These are phyloP conservation scores for Erethizon dorsatum DNA, from an alignment of 2,797 vertebrate species.

Conservation along the genomic window DNA sequence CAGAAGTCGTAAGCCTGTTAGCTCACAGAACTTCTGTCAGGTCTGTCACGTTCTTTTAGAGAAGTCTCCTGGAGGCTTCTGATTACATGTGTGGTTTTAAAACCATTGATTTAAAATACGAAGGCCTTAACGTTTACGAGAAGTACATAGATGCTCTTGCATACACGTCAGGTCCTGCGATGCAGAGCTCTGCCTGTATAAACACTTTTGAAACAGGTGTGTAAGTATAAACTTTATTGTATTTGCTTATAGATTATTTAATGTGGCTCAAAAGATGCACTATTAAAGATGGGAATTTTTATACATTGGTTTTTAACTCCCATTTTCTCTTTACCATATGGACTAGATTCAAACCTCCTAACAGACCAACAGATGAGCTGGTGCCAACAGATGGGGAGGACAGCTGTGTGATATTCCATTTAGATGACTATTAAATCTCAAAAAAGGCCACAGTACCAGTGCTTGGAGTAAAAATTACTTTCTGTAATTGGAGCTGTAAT, in stretches of 20 bases:
- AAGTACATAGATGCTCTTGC: neutral
- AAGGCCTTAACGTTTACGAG: neutral
- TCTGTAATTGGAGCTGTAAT: conserved; percentile 34
- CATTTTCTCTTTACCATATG: conserved; percentile 41
- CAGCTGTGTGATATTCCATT: conserved; percentile 54
- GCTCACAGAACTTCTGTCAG: neutral
- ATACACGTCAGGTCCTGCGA: neutral
- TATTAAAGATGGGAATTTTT: neutral
- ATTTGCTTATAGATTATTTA: neutral
- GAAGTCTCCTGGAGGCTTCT: neutral
- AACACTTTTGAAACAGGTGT: neutral
- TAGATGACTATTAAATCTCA: conserved; percentile 52
- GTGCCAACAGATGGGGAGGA: conserved; percentile 21
- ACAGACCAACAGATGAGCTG: conserved; percentile 18
- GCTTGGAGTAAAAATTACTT: conserved; percentile 31
- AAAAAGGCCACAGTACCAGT: conserved; percentile 18
- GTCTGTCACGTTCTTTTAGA: conserved; percentile 6
- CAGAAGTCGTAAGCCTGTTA: neutral
- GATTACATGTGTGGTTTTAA: neutral
- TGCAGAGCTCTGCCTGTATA: neutral
- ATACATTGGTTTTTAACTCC: neutral
- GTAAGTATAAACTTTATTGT: neutral
- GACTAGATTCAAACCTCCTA: neutral
- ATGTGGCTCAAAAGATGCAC: neutral
- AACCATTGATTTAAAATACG: neutral